Evolutionary conservation across 2,113 vertebrate species (phyloP).

Genomic region (Neodon shergylaensis): DNA sequence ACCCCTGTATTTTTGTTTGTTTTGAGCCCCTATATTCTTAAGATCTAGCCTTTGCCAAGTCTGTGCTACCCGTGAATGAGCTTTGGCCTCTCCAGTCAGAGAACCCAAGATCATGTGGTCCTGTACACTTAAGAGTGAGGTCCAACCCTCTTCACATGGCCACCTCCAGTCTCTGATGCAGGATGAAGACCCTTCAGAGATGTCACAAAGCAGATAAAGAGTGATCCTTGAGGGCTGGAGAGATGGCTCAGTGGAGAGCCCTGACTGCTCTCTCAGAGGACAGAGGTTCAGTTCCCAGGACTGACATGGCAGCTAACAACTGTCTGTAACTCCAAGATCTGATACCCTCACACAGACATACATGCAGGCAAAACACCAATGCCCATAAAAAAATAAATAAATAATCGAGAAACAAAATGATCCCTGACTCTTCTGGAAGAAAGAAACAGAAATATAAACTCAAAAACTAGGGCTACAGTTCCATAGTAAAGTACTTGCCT

Average conservation of each 20-base stretch:
- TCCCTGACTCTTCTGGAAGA: background rate
- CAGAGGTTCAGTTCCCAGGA: background rate
- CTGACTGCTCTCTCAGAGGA: background rate
- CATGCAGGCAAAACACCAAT: background rate
- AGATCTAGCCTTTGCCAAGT: background rate
- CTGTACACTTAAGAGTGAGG: background rate
- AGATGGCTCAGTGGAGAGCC: background rate
- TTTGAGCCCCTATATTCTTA: background rate
- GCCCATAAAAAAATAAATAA: background rate
- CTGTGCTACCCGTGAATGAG: background rate
- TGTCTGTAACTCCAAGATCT: background rate
- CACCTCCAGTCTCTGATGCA: background rate
- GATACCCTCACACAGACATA: background rate
- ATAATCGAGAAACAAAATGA: background rate
- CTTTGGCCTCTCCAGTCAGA: background rate
- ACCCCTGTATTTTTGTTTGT: background rate
- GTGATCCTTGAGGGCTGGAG: background rate
- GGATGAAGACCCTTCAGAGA: fast-evolving
- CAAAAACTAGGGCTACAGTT: background rate
- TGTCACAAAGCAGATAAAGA: fast-evolving
- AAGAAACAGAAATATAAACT: background rate
- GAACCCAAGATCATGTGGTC: background rate
- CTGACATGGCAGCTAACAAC: background rate
- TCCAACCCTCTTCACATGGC: background rate
- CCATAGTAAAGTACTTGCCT: no score